Base-by-base conservation (phyloP, 2,797 vertebrate genomes). In the Simalia tracyae region DNA sequence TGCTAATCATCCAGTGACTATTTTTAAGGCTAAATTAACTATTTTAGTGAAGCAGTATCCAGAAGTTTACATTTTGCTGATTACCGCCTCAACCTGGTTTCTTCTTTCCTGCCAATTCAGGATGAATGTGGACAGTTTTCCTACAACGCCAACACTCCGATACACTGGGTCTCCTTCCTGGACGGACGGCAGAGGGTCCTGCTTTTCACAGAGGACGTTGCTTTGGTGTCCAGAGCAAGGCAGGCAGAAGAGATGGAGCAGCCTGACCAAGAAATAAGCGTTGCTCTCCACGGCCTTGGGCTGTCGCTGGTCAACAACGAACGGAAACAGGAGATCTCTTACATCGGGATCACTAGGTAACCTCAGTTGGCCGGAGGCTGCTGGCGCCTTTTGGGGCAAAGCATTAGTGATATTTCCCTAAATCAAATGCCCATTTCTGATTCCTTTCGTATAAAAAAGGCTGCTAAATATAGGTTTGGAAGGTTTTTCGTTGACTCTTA, bases 121-220 rank as follows among this genome's bases (percentile, higher is more conserved):
- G 99, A 99, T 68, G 98, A 98, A 31, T 97, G 98, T 95, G 99
- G 99, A 0, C 99, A 99, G 94, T 99, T 99, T 94, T 93, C 98
- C 5, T 98, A 97, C 9, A 98, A 98, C 87, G 96, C 96, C 86
- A 97, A 98, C 63, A 98, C 96, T 87, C 98, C 99, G 42, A 97
- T 99, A 11, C 98, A 99, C 94, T 99, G 99, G 99, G 99, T 99
- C 0, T 99, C 98, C 7, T 99, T 99, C 96, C 97, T 99, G 88
- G 98, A 99, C 0, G 99, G 99, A 0, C 98, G 99, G 0, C 99
- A 99, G 93, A 98, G 99, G 4, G 98, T 99, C 84, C 95, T 99
- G 63, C 98, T 99, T 64, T 99, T 99, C 95, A 99, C 99, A 0
- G 99, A 99, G 89, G 99, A 99, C 3, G 98, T 99, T 0, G 98